Evolutionary conservation across 2,797 vertebrate species (phyloP).

Genomic region (Allobates femoralis): DNA sequence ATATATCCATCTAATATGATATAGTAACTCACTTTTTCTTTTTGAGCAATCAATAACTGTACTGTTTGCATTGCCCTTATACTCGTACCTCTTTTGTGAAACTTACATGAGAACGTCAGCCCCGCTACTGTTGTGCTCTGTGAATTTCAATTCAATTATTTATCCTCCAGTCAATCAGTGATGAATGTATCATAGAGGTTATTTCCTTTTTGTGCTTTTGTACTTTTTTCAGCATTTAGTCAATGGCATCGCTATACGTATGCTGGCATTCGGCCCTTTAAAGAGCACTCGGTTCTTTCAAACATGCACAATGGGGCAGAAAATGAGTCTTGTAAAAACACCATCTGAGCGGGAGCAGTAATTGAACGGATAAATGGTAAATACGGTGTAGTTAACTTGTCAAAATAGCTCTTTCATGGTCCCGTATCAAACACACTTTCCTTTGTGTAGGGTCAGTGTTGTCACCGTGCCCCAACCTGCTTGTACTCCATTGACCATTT

Average conservation of each 20-base stretch:
- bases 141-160: neutral
- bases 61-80: neutral
- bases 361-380: slow-evolving; percentile 5
- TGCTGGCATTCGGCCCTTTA: neutral
- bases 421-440: neutral
- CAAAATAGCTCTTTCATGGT: neutral
- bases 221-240: slow-evolving; percentile 4
- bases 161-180: neutral
- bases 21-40: neutral
- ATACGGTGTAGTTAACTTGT: slow-evolving; percentile 1
- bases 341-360: neutral
- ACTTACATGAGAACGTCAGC: neutral
- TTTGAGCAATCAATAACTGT: neutral
- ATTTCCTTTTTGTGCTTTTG: neutral
- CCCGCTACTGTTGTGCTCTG: neutral
- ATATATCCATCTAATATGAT: neutral
- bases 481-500: neutral
- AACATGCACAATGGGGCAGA: slow-evolving; percentile 7
- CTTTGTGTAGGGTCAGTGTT: neutral
- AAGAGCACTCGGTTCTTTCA: neutral
- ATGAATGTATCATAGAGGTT: neutral
- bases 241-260: neutral
- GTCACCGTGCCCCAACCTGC: neutral
- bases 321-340: slow-evolving; percentile 19
- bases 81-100: neutral